These are phyloP conservation scores for Lutraria rhynchaena DNA, from an alignment of 1,140 invertebrate species.

Conservation along the genomic window DNA sequence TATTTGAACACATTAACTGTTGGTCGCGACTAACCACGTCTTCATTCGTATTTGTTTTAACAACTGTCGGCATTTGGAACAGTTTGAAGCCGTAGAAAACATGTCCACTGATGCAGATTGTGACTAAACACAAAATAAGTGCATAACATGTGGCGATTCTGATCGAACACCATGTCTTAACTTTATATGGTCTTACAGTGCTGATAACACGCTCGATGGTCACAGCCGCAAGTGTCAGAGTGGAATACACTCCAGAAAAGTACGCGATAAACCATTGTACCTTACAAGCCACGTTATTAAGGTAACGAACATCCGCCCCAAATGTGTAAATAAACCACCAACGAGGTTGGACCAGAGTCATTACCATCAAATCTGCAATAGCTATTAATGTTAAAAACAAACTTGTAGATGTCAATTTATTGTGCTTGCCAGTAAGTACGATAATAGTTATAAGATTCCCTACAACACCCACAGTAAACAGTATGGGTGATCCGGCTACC, in stretches of 20 bases:
- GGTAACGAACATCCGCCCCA: conserved; percentile 55
- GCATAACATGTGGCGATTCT: background rate
- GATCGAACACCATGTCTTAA: conserved; percentile 47
- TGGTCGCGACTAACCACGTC: background rate
- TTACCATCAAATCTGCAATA: conserved; percentile 56
- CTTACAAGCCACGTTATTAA: conserved; percentile 56
- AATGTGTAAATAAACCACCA: conserved; percentile 62
- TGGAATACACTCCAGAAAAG: conserved; percentile 43
- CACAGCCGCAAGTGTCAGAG: conserved; percentile 64
- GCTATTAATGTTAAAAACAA: conserved; percentile 62
- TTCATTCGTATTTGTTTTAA: background rate
- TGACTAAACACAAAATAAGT: background rate
- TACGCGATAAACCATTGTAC: conserved; percentile 59
- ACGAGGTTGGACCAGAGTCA: conserved; percentile 59
- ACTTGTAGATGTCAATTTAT: conserved; percentile 30
- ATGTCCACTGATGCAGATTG: background rate
- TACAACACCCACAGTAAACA: conserved; percentile 59
- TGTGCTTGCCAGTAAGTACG: conserved; percentile 27
- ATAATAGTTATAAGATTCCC: conserved; percentile 64
- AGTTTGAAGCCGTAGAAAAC: background rate
- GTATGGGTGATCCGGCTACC: conserved; percentile 36
- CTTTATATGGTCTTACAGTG: conserved; percentile 62
- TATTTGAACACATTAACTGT: background rate
- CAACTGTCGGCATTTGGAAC: background rate
- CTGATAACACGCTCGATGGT: conserved; percentile 67